phyloP scores from a whole-genome alignment of 2,113 vertebrate species.

The Xiphophorus couchianus region DNA sequence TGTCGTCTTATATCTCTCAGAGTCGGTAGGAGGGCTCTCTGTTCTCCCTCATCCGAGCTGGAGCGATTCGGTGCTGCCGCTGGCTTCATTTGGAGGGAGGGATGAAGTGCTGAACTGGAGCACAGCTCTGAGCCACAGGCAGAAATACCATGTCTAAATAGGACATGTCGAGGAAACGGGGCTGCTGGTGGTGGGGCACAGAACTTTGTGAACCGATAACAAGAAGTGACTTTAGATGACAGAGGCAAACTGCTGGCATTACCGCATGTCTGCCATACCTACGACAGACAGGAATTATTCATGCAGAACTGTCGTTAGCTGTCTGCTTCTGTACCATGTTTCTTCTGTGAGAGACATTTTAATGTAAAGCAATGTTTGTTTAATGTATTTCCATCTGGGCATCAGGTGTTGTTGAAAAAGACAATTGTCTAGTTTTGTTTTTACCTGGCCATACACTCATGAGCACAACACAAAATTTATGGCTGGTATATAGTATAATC shows the following conservation, averaged over 20 bases:
- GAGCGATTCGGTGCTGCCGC: constrained; percentile 49
- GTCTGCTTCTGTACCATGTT: not conserved
- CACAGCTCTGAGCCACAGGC: constrained; percentile 67
- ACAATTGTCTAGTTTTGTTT: not conserved
- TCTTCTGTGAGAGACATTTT: not conserved
- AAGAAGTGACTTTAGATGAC: constrained; percentile 20
- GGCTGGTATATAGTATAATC: too few relatives aligned
- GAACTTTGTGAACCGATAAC: constrained; percentile 31
- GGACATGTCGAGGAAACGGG: constrained; percentile 71
- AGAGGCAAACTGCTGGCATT: constrained; percentile 29
- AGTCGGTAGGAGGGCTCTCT: constrained; percentile 38
- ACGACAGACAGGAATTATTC: constrained; percentile 1
- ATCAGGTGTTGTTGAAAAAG: too few relatives aligned
- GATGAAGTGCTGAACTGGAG: constrained; percentile 61
- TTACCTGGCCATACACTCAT: not conserved
- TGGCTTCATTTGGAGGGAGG: constrained; percentile 48
- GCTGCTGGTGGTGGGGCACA: constrained; percentile 41
- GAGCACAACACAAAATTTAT: too few relatives aligned
- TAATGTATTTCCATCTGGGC: too few relatives aligned
- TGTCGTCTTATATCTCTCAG: constrained; percentile 51
- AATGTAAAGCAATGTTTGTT: not conserved
- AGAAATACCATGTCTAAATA: constrained; percentile 71
- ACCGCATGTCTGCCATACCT: not conserved
- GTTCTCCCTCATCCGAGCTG: constrained; percentile 51
- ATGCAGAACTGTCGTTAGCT: not conserved